Conservation (phyloP, 2,797 vertebrate species). For the Lophotriccus pileatus region DNA sequence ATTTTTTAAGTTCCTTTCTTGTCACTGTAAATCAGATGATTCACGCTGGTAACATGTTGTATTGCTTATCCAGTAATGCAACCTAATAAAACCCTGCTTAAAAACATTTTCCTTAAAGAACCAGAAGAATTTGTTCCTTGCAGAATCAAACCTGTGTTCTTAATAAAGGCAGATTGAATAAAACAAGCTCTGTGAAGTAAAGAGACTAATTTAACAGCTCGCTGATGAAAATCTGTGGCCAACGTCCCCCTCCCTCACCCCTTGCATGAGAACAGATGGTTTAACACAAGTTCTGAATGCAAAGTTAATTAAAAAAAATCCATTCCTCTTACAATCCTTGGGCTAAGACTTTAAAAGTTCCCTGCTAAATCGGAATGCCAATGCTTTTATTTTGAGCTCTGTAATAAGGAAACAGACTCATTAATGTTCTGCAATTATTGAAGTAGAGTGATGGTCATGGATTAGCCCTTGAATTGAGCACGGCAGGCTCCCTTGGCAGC, state of each 20-base stretch:
- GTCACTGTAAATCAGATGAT: constrained; percentile 71
- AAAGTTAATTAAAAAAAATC: constrained; percentile 65
- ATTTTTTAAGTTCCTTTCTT: constrained; percentile 55
- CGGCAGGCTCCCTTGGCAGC: constrained; percentile 5
- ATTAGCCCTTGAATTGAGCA: constrained; percentile 24
- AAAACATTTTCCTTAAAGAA: constrained; percentile 69
- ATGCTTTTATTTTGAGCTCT: constrained; percentile 45
- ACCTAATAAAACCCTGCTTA: constrained; percentile 68
- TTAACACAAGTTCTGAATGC: constrained; percentile 58
- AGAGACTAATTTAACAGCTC: constrained; percentile 63
- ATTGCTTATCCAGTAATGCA: constrained; percentile 69
- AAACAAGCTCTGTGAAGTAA: constrained; percentile 64
- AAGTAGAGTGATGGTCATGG: constrained; percentile 14
- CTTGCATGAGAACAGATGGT: constrained; percentile 60
- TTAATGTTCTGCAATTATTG: constrained; percentile 52
- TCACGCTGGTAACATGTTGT: constrained; percentile 73
- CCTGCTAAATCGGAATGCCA: constrained; percentile 50
- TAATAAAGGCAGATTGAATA: constrained; percentile 72
- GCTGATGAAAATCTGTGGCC: constrained; percentile 62
- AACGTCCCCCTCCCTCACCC: constrained; percentile 17
- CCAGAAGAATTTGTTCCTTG: constrained; percentile 73
- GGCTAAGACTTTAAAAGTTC: constrained; percentile 50
- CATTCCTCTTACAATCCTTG: constrained; percentile 36
- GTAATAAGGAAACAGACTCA: constrained; percentile 44
- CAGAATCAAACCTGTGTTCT: constrained; percentile 70